Evolutionary conservation across 2,888 invertebrate species (phyloP), one percentile per base, ranked within the genome.

Genomic region (Calliphora vomitoria): DNA sequence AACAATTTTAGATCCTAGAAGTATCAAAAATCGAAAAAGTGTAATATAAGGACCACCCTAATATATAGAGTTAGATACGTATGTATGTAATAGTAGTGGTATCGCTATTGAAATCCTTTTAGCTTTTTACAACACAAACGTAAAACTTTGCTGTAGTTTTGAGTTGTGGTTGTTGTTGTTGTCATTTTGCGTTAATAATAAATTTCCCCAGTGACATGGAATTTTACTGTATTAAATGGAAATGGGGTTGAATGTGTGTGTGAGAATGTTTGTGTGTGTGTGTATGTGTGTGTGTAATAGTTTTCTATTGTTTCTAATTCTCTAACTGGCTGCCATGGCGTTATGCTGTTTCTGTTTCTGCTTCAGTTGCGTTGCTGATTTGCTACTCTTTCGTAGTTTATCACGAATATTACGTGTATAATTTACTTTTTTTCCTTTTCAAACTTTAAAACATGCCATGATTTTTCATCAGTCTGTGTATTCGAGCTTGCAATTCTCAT

Each of bases 171-270:
- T 75, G n/a, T 71, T 71, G 53, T 66, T 71, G 60, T 10, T 72
- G 69, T 62, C 62, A 18, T 58, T 76, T 83, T 53, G 83, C 72
- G 72, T 87, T 87, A 81, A 87, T 81, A 87, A 87, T 87, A 84
- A 87, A 84, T 87, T 81, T 84, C 83, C 66, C 72, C 44, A 75
- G 76, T 72, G 83, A 72, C 72, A 72, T 66, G 71, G 62, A 69
- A 72, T 64, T 81, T 53, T 55, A 55, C 25, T 18, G 10, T 64
- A 64, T 44, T 18, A 64, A 81, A 68, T 47, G 20, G 35, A 69
- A 58, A 80, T 31, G 44, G 18, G 69, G 35, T 47, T 62, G 18
- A 31, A 53, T 20, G 0, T 75, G 10, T 75, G 10, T 44, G 3
- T 75, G 13, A 38, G 8, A n/a, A 8, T 15, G 20, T 50, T 13